Evolutionary conservation across 2,113 vertebrate species (phyloP).

Genomic region (Scopus umbretta): DNA sequence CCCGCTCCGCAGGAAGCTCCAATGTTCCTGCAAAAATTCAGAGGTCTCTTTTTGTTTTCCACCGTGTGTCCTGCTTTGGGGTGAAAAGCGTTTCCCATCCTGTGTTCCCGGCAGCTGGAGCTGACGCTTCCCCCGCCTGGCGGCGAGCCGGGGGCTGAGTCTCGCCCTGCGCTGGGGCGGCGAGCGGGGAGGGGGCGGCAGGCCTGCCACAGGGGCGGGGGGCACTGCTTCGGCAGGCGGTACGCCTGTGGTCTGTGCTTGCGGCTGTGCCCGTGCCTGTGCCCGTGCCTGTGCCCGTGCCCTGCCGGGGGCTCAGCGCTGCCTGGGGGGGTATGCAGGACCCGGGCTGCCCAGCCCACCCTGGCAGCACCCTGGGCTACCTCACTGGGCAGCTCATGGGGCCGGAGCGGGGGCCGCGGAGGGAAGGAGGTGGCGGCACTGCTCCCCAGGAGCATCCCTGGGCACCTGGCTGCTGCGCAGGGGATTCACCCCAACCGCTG

Average conservation of each 20-base stretch:
- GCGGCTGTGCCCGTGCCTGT: no score
- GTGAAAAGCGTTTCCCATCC: not conserved
- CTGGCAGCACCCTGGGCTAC: no score
- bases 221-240: not conserved
- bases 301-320: not conserved
- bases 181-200: not conserved
- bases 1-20: not conserved
- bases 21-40: not conserved
- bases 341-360: no score
- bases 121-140: not conserved
- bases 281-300: no score
- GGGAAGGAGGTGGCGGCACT: no score
- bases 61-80: not conserved
- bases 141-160: fast-evolving
- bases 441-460: not conserved
- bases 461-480: no score
- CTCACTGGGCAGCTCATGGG: not conserved
- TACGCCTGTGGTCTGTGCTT: no score
- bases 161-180: no score
- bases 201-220: not conserved
- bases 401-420: not conserved
- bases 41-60: not conserved
- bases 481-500: not conserved
- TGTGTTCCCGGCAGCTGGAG: not conserved
- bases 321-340: no score